Evolutionary conservation across 30 jellyfish, hydroid and myxozoan genomes (phyloP).

Genomic region (Mastigias papua): DNA sequence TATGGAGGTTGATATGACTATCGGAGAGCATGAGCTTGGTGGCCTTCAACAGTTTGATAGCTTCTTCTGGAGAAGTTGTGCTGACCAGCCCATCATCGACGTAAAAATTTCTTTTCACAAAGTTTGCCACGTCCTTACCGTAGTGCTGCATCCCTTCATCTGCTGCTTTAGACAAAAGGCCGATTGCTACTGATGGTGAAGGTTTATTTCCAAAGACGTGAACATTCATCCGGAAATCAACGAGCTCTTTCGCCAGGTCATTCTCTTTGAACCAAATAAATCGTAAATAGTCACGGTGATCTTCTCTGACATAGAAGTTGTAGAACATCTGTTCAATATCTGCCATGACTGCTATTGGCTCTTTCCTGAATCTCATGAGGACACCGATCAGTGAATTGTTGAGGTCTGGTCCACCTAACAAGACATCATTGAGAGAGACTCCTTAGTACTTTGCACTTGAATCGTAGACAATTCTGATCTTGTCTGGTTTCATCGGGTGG

Average conservation of each 20-base stretch:
- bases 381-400: constrained; percentile 71
- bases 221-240: constrained; percentile 69
- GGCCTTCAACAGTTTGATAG: constrained; percentile 14
- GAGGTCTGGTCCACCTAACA: constrained; percentile 75
- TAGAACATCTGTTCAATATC: constrained; percentile 78
- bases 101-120: constrained; percentile 49
- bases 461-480: constrained; percentile 76
- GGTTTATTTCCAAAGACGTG: constrained; percentile 70
- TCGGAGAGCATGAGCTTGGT: constrained; percentile 32
- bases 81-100: constrained; percentile 71
- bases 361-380: constrained; percentile 66
- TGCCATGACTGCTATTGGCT: constrained; percentile 59
- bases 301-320: constrained; percentile 57
- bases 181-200: constrained; percentile 46
- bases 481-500: constrained; percentile 78
- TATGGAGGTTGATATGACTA: constrained; percentile 43
- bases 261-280: constrained; percentile 69
- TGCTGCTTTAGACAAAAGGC: constrained; percentile 40
- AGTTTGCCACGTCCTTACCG: constrained; percentile 32
- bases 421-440: constrained; percentile 47
- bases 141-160: constrained; percentile 32
- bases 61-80: constrained; percentile 26
- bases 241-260: constrained; percentile 30
- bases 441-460: constrained; percentile 66
- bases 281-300: constrained; percentile 60